Percentiles rank a stretch among this genome's conserved stretches.
phyloP scores from a whole-genome alignment of 2,113 vertebrate genomes.

The Cinclus cinclus region DNA sequence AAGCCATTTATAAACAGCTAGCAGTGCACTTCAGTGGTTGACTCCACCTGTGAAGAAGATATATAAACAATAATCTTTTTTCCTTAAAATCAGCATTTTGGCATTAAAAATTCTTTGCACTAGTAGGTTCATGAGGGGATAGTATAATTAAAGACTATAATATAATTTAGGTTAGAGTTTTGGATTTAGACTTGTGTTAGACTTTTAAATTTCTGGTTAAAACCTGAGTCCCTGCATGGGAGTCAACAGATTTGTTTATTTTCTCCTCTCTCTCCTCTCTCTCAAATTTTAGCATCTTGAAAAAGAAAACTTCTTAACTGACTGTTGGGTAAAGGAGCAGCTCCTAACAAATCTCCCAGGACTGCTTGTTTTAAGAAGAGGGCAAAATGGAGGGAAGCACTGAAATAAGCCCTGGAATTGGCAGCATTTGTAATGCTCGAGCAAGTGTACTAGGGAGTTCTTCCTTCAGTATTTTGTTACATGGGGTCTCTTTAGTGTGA shows the following conservation, averaged over 20 bases:
- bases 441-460: background rate
- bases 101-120: background rate
- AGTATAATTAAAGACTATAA: background rate
- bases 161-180: background rate
- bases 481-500: background rate
- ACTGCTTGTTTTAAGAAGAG: background rate
- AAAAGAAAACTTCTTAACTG: background rate
- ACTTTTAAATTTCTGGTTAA: background rate
- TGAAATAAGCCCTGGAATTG: background rate
- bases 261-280: background rate
- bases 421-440: background rate
- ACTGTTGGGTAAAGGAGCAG: background rate
- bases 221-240: rapidly evolving
- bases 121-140: background rate
- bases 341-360: background rate
- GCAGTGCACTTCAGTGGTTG: background rate
- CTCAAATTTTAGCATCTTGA: background rate
- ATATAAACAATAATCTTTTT: background rate
- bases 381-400: background rate
- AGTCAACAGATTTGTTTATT: background rate
- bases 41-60: background rate
- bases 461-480: background rate
- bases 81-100: background rate
- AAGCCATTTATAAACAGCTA: background rate
- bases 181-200: background rate